Conservation (phyloP, 2,113 vertebrate genomes). For the Aramus guarauna region DNA sequence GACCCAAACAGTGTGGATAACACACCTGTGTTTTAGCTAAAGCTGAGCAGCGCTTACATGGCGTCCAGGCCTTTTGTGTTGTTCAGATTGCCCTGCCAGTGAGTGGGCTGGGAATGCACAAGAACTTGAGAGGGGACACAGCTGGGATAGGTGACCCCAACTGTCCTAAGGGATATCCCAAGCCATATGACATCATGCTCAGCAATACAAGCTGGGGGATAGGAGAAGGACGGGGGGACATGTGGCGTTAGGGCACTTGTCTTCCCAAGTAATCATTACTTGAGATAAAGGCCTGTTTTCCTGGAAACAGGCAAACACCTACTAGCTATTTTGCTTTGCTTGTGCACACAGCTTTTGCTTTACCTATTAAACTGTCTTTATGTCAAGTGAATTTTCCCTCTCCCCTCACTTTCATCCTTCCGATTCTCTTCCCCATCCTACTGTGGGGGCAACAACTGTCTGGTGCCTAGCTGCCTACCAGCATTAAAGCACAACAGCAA, state of each 20-base stretch:
- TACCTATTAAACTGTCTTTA: neutral
- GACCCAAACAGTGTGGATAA: neutral
- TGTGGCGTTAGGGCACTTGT: rapidly evolving
- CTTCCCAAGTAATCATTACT: neutral
- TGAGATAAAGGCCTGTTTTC: neutral
- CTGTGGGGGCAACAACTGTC: neutral
- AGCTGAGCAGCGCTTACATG: neutral
- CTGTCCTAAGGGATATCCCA: neutral
- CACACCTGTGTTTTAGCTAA: rapidly evolving
- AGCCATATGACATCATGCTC: rapidly evolving
- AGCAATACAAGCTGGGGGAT: neutral
- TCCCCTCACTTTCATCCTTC: neutral
- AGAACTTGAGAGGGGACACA: neutral
- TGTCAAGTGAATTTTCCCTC: neutral
- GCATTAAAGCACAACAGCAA: neutral
- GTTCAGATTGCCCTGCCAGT: neutral
- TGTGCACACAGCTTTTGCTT: neutral
- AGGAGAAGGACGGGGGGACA: rapidly evolving
- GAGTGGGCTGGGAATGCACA: neutral
- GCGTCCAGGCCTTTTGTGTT: neutral
- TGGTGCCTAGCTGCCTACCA: neutral
- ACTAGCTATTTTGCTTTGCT: neutral
- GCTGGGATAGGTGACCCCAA: neutral
- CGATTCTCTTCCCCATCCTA: rapidly evolving
- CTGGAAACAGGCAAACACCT: neutral